Evolutionary conservation across 1,140 invertebrate genomes (phyloP).

Genomic region (Portunus trituberculatus): DNA sequence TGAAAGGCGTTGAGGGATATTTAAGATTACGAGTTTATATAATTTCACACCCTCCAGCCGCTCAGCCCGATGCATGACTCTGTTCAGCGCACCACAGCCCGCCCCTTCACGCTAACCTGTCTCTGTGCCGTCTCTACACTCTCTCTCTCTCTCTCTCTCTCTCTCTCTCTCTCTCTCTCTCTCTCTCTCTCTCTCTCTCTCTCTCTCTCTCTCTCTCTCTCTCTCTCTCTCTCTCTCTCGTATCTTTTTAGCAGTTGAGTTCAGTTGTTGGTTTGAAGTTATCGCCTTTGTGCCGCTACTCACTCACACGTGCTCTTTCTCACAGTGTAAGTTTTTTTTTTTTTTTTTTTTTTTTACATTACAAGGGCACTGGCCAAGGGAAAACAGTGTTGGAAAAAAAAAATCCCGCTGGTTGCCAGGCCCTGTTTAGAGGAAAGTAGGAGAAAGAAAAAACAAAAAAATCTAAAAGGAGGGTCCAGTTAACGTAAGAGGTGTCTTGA

Average conservation of each 20-base stretch:
- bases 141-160: neutral
- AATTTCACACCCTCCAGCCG: neutral
- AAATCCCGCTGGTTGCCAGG: too few species aligned
- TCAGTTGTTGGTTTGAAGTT: neutral
- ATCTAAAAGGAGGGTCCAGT: too few species aligned
- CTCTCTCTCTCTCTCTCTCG: neutral
- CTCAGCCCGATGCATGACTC: neutral
- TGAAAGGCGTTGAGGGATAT: neutral
- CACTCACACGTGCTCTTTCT: neutral
- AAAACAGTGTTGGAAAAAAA: too few species aligned
- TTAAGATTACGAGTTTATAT: neutral
- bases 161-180: neutral
- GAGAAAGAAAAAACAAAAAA: too few species aligned
- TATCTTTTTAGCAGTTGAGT: neutral
- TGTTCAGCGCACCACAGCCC: neutral
- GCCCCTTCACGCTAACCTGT: too few species aligned
- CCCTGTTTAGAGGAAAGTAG: too few species aligned
- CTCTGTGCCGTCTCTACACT: neutral
- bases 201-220: neutral
- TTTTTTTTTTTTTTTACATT: too few species aligned
- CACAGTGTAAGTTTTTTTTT: neutral
- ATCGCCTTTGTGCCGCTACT: neutral
- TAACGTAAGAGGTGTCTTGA: too few species aligned
- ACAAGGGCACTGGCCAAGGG: too few species aligned
- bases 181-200: neutral